Conservation (phyloP, 1,140 invertebrate genomes). For the Drosophila parvula region DNA sequence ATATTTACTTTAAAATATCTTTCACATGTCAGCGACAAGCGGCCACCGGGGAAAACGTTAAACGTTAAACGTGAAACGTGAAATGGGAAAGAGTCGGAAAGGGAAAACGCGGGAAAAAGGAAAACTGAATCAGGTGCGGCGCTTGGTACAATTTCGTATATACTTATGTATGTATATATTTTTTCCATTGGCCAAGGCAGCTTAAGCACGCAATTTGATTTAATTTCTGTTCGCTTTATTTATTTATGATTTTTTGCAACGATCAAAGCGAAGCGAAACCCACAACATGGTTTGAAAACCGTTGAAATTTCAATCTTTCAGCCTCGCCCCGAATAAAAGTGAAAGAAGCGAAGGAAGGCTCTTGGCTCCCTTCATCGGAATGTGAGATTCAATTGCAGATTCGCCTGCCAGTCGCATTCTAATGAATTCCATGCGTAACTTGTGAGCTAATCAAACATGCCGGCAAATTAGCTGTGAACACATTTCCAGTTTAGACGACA, state of each 20-base stretch:
- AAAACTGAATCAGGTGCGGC: slow-evolving; percentile 49
- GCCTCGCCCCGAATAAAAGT: background rate
- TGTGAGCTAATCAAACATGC: slow-evolving; percentile 9
- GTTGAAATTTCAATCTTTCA: slow-evolving; percentile 50
- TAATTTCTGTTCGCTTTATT: slow-evolving; percentile 63
- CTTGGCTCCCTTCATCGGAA: slow-evolving; percentile 1
- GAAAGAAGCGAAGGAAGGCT: slow-evolving; percentile 13
- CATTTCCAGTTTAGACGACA: slow-evolving; percentile 8
- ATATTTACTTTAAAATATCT: slow-evolving; percentile 72
- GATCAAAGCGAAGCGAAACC: slow-evolving; percentile 51
- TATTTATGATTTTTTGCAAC: slow-evolving; percentile 57
- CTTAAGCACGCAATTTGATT: slow-evolving; percentile 62
- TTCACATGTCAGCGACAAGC: slow-evolving; percentile 66
- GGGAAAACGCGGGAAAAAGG: slow-evolving; percentile 17
- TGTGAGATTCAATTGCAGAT: background rate
- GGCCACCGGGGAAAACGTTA: slow-evolving; percentile 40
- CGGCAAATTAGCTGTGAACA: slow-evolving; percentile 3
- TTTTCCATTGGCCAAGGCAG: slow-evolving; percentile 36
- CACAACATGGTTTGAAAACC: slow-evolving; percentile 28
- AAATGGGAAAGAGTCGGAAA: slow-evolving; percentile 8
- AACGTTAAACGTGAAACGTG: slow-evolving; percentile 12
- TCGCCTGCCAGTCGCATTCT: background rate
- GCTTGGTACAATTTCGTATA: slow-evolving; percentile 41
- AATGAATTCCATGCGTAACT: slow-evolving; percentile 28
- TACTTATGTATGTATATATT: slow-evolving; percentile 2